A percentile compares a stretch with the other conserved stretches of the same genome.
Evolutionary conservation across 2,113 vertebrate genomes (phyloP).

Genomic region (Anhinga rufa): DNA sequence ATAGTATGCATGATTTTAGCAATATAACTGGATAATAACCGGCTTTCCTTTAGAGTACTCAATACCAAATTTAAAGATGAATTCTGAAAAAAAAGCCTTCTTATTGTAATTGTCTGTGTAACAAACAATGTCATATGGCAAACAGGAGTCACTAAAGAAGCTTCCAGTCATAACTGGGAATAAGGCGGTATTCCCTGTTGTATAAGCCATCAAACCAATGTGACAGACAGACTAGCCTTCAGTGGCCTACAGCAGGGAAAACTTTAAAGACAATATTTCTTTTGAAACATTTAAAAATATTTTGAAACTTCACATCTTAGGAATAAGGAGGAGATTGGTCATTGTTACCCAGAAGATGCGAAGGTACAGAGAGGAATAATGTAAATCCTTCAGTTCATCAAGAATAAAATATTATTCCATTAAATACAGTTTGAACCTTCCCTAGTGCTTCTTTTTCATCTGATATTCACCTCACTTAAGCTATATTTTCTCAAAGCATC

Average conservation of each 20-base stretch:
- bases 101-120: not conserved
- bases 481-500: not conserved
- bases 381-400: not conserved
- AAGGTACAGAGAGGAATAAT: not conserved
- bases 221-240: not conserved
- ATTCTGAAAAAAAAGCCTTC: not conserved
- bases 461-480: not conserved
- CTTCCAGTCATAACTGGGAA: not conserved
- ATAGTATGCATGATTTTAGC: not conserved
- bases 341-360: not conserved
- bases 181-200: not conserved
- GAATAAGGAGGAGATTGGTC: not conserved
- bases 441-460: not conserved
- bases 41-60: not conserved
- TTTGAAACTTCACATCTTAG: not conserved
- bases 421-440: not conserved
- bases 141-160: not conserved
- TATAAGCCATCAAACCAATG: not conserved
- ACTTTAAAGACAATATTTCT: not conserved
- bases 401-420: slow-evolving; percentile 12
- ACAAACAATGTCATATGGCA: not conserved
- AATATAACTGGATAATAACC: not conserved
- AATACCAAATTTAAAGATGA: not conserved
- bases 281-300: not conserved
- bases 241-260: not conserved